Evolutionary conservation across 1,140 invertebrate species (phyloP).

Genomic region (Nixonia krombeini): DNA sequence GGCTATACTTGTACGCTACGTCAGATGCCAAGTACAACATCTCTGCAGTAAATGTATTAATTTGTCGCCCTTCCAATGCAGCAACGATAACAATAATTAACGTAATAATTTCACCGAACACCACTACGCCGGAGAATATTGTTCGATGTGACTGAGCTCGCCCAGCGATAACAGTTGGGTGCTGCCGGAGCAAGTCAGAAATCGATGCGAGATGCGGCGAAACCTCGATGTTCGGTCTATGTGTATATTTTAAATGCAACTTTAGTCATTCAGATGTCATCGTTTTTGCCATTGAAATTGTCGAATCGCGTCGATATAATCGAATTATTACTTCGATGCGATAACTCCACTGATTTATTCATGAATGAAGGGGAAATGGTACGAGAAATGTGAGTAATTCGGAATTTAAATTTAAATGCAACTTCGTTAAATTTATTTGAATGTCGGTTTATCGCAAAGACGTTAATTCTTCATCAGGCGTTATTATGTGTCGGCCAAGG

Average conservation of each 20-base stretch:
- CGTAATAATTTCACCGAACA: slow-evolving; percentile 43
- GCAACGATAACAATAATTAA: slow-evolving; percentile 46
- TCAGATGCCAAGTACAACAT: slow-evolving; percentile 42
- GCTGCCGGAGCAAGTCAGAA: slow-evolving; percentile 39
- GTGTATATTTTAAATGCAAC: slow-evolving; percentile 6
- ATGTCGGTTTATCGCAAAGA: too few species aligned
- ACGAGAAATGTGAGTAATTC: slow-evolving; percentile 4
- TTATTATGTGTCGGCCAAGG: too few species aligned
- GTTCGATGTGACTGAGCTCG: slow-evolving; percentile 26
- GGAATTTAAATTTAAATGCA: slow-evolving; percentile 9
- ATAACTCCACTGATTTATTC: not conserved
- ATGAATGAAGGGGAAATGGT: not conserved
- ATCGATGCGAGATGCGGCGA: slow-evolving; percentile 22
- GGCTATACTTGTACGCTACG: slow-evolving; percentile 10
- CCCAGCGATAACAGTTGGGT: slow-evolving; percentile 40
- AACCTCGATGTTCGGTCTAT: not conserved
- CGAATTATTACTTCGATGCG: not conserved
- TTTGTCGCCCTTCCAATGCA: slow-evolving; percentile 44
- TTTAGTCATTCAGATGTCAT: too few species aligned
- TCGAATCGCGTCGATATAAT: too few species aligned
- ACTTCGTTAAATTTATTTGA: slow-evolving; percentile 4
- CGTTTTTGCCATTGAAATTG: too few species aligned
- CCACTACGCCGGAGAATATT: slow-evolving; percentile 30
- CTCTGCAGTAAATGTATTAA: slow-evolving; percentile 37
- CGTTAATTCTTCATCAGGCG: too few species aligned